Conservation (phyloP, 2,888 invertebrate genomes). For the Chelonus formosanus region DNA sequence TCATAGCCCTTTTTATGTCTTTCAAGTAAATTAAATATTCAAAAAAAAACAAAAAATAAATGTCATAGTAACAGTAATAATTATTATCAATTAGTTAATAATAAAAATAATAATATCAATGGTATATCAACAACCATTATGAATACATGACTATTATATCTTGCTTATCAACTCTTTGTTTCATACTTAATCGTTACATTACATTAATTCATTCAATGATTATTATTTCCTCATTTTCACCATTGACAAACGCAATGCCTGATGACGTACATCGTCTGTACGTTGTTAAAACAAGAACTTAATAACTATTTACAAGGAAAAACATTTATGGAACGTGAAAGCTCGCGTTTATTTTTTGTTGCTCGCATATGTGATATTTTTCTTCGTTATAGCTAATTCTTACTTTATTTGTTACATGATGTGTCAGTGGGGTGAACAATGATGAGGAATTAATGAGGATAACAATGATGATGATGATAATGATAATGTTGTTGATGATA, state of each 20-base stretch:
- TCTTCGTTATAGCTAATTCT: conserved; percentile 16
- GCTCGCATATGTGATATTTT: conserved; percentile 25
- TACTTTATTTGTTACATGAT: conserved; percentile 1
- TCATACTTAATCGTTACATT: neutral
- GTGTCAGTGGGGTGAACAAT: conserved; percentile 7
- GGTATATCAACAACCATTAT: conserved; percentile 52
- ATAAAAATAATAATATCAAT: conserved; percentile 40
- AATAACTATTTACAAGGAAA: conserved; percentile 56
- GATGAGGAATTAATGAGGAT: neutral
- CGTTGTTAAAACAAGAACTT: conserved; percentile 35
- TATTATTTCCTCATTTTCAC: no score
- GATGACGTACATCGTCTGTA: conserved; percentile 14
- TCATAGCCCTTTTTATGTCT: conserved; percentile 16
- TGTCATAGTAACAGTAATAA: conserved; percentile 30
- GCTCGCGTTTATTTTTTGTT: conserved; percentile 21
- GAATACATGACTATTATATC: conserved; percentile 38
- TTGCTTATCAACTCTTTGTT: conserved; percentile 2
- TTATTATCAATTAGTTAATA: conserved; percentile 21
- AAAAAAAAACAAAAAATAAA: conserved; percentile 28
- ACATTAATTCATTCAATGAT: no score
- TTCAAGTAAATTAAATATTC: conserved; percentile 43
- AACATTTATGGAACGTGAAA: conserved; percentile 36
- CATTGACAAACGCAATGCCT: conserved; percentile 5
- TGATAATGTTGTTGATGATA: conserved; percentile 27
- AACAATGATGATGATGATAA: conserved; percentile 12